These are phyloP conservation scores for Brachycybe producta DNA, from an alignment of 2,888 invertebrate species.

Conservation along the genomic window DNA sequence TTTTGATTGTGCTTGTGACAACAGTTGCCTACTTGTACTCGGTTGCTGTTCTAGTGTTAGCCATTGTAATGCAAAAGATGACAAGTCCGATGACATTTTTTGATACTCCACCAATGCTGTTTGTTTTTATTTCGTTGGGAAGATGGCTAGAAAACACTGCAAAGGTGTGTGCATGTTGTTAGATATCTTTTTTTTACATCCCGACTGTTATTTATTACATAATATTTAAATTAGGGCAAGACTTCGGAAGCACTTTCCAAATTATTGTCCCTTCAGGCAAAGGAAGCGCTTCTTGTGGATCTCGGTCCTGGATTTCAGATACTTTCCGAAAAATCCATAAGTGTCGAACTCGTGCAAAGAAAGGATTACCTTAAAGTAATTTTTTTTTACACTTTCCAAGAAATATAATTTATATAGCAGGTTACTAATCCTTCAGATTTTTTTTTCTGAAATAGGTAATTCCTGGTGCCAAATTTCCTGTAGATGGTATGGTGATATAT, in stretches of 20 bases:
- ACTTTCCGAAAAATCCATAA: conserved; percentile 29
- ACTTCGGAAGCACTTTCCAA: conserved; percentile 42
- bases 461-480: conserved; percentile 43
- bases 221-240: conserved; percentile 34
- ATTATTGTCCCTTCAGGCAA: conserved; percentile 40
- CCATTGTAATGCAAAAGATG: conserved; percentile 30
- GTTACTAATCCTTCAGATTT: not conserved
- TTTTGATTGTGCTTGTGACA: conserved; percentile 41
- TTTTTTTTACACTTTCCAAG: not conserved
- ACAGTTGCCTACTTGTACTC: conserved; percentile 41
- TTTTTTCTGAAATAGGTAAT: conserved; percentile 27
- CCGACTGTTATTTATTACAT: not conserved
- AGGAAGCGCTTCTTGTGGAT: conserved; percentile 38
- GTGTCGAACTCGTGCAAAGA: conserved; percentile 39
- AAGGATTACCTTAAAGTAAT: conserved; percentile 36
- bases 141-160: conserved; percentile 43
- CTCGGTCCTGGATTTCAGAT: conserved; percentile 35
- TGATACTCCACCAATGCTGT: conserved; percentile 43
- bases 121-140: conserved; percentile 41
- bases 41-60: conserved; percentile 30
- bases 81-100: conserved; percentile 41
- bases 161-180: conserved; percentile 33
- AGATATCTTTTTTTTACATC: not conserved
- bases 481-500: conserved; percentile 40
- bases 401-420: not conserved